Evolutionary conservation across 2,888 invertebrate species (phyloP).

Genomic region (Nebria brevicollis): DNA sequence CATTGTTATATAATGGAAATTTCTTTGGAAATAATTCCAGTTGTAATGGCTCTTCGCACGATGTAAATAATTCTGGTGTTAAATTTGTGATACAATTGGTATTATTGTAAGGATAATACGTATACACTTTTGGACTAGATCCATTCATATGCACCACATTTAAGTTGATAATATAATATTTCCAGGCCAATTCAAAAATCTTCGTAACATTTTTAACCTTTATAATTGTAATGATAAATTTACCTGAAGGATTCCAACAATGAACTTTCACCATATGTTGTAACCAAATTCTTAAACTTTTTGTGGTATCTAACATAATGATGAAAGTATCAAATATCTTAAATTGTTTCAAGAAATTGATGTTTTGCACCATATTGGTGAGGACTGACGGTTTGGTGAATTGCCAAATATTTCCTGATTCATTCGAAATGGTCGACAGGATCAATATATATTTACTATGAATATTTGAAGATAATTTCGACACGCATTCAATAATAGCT

Average conservation of each 20-base stretch:
- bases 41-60: conserved; percentile 44
- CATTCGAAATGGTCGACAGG: background rate
- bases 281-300: conserved; percentile 11
- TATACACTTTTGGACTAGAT: conserved; percentile 10
- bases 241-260: conserved; percentile 25
- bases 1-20: conserved; percentile 40
- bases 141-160: background rate
- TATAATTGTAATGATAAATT: conserved; percentile 14
- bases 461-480: background rate
- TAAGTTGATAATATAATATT: conserved; percentile 26
- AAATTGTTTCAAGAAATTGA: conserved; percentile 3
- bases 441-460: background rate
- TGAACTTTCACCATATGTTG: background rate
- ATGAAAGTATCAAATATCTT: conserved; percentile 16
- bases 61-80: conserved; percentile 33
- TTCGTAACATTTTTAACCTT: conserved; percentile 13
- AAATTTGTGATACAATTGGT: conserved; percentile 4
- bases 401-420: background rate
- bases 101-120: conserved; percentile 33
- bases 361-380: background rate
- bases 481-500: background rate
- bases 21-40: conserved; percentile 40
- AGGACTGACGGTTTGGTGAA: background rate
- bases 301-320: conserved; percentile 7
- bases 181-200: conserved; percentile 27